These are phyloP conservation scores for Eudyptes chrysolophus DNA, from an alignment of 2,113 vertebrate genomes.

Conservation along the genomic window DNA sequence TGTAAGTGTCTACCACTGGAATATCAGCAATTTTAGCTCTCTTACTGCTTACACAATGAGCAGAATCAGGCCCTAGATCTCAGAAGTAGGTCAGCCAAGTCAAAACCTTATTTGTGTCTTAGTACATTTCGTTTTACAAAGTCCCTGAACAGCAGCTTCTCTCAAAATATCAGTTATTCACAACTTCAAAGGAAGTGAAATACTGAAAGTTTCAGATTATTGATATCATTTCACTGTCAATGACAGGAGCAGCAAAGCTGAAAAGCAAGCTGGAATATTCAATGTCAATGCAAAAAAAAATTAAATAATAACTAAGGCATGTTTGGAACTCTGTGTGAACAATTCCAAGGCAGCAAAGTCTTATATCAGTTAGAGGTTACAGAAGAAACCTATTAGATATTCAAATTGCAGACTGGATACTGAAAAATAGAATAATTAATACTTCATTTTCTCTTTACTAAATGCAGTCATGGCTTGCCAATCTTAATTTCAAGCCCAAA, in stretches of 20 bases:
- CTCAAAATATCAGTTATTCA: background rate
- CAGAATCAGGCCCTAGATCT: background rate
- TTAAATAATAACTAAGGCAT: background rate
- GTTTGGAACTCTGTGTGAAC: background rate
- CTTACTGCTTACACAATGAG: background rate
- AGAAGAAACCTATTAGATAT: background rate
- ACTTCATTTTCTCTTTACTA: slow-evolving; percentile 56
- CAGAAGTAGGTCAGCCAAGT: background rate
- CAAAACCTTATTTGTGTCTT: background rate
- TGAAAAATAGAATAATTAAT: slow-evolving; percentile 61
- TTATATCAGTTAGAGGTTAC: background rate
- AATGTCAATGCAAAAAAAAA: background rate
- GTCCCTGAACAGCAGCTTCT: background rate
- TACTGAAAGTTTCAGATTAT: background rate
- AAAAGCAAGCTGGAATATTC: background rate
- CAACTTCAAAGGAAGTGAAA: slow-evolving; percentile 12
- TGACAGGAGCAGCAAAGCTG: slow-evolving; percentile 3
- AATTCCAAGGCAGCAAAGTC: background rate
- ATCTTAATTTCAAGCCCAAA: slow-evolving; percentile 68
- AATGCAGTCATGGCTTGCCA: slow-evolving; percentile 54
- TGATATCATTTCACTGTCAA: background rate
- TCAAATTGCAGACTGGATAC: slow-evolving; percentile 32
- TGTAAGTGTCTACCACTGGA: background rate
- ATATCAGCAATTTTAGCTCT: background rate
- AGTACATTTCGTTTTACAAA: background rate